Percentiles rank a stretch among this genome's conserved stretches.
These are phyloP conservation scores for Acinonyx jubatus DNA, from an alignment of 2,113 vertebrate genomes.

Conservation along the genomic window DNA sequence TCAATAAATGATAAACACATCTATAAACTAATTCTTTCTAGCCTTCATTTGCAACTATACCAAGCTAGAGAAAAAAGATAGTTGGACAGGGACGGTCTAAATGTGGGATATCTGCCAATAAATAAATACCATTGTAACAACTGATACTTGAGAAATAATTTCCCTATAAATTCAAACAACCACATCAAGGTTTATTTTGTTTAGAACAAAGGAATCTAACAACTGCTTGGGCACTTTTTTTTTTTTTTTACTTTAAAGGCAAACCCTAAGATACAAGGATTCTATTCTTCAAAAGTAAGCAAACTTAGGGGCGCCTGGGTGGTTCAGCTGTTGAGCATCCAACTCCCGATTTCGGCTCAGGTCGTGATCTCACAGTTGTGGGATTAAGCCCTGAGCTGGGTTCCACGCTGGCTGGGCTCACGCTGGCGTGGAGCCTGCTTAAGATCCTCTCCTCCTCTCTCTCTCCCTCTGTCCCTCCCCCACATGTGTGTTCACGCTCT, in stretches of 20 bases:
- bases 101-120: neutral
- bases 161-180: neutral
- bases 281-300: conserved; percentile 30
- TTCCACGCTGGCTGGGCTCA: too few species aligned
- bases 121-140: conserved; percentile 44
- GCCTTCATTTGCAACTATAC: neutral
- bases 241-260: neutral
- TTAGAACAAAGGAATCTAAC: neutral
- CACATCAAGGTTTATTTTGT: neutral
- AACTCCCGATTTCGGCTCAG: too few species aligned
- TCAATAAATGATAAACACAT: conserved; percentile 7
- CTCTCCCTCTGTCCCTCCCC: too few species aligned
- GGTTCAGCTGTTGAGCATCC: too few species aligned
- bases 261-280: neutral
- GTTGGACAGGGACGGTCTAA: neutral
- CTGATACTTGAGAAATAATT: neutral
- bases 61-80: conserved; percentile 30
- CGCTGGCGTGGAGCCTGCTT: too few species aligned
- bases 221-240: neutral
- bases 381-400: too few species aligned
- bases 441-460: too few species aligned
- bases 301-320: neutral
- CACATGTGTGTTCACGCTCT: too few species aligned
- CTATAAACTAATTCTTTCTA: conserved; percentile 18
- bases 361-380: too few species aligned